Conservation (phyloP, 2,113 vertebrate species). For the Nycticebus coucang region DNA sequence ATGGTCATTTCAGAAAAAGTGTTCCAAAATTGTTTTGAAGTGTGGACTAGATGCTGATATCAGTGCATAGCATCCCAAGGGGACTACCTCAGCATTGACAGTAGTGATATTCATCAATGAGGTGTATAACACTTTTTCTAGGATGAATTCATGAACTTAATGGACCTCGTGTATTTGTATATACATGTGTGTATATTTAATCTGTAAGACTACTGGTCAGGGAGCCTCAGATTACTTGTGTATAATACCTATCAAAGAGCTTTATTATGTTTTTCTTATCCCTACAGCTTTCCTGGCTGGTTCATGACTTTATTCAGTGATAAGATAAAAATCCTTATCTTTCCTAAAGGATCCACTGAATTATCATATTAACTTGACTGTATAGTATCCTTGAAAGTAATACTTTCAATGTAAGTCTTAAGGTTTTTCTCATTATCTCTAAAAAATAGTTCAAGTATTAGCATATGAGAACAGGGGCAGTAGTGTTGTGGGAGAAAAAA, state of each 20-base stretch:
- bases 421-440: conserved; percentile 51
- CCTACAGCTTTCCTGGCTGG: conserved; percentile 75
- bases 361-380: conserved; percentile 88
- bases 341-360: conserved; percentile 86
- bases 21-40: no score
- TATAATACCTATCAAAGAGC: conserved; percentile 65
- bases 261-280: conserved; percentile 56
- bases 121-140: no score
- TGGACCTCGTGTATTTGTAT: not conserved
- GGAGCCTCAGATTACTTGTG: conserved; percentile 63
- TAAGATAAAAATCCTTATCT: conserved; percentile 89
- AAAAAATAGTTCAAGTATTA: not conserved
- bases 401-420: conserved; percentile 78
- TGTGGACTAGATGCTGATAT: no score
- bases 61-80: no score
- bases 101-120: no score
- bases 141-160: no score
- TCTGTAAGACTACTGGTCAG: not conserved
- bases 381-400: conserved; percentile 64
- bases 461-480: not conserved
- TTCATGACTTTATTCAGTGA: conserved; percentile 86
- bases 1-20: no score
- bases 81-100: no score
- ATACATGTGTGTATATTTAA: not conserved
- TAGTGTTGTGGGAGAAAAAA: not conserved